Base-by-base conservation (phyloP, 2,888 invertebrate species). In the Microctonus hyperodae region DNA sequence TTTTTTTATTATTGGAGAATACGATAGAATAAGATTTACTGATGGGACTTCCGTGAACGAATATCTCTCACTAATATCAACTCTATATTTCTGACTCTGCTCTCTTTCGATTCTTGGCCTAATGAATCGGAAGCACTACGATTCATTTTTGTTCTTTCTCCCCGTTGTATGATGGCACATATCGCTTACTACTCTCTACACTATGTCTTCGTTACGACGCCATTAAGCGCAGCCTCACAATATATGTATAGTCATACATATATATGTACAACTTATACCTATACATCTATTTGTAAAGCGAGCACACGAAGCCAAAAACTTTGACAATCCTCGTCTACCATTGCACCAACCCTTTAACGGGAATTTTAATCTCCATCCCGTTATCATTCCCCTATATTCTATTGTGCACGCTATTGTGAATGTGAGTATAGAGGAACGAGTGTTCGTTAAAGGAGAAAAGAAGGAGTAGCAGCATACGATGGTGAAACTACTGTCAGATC, bases 331-430 rank as follows among this genome's bases (percentile, higher is more conserved):
- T 16, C 44, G 3, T 44, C 7, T 44, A 44, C 44, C 57, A 48
- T 44, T 44, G 50, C 57, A 22, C 33, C 53, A 69, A 70, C 69
- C 71, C 72, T 74, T 72, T 68, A 70, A 68, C 70, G 68, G 67
- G 71, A 72, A 73, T 75, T 76, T 75, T 74, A 75, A 77, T 77
- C 74, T 74, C 71, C 66, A 68, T 64, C 64, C 71, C 70, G 68
- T 60, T 65, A 59, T 59, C 58, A 48, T 51, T 20, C 53, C 40
- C 22, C 50, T 22, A 22, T 37, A 44, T 20, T 44, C 44, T 44
- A 44, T 44, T 44, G 16, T 44, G 44, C 16, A 44, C 44, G 20
- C 44, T n/a, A 16, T 44, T 16, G 44, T 44, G 16, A 44, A 16
- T 20, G 44, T 44, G 44, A 44, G 44, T 16, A 20, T 16, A 44